A percentile compares a stretch with the other conserved stretches of the same genome.
Evolutionary conservation across 2,888 invertebrate genomes (phyloP).

Genomic region (Therioaphis trifolii): DNA sequence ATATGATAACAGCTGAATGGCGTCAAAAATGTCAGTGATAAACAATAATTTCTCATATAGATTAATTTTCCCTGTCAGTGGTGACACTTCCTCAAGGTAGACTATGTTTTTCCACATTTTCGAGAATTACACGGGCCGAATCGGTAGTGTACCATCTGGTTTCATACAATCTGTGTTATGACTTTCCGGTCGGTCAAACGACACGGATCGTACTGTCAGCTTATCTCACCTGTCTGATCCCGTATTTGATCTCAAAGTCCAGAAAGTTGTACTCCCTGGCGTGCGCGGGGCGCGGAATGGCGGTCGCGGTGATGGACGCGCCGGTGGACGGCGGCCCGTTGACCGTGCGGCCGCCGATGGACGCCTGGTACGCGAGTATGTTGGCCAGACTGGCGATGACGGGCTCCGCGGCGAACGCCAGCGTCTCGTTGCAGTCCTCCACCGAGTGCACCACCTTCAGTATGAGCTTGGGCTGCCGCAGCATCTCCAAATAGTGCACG

Average conservation of each 20-base stretch:
- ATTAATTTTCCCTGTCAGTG: too few relatives aligned
- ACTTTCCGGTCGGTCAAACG: too few relatives aligned
- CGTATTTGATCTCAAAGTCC: slow-evolving; percentile 93
- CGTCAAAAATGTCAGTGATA: too few relatives aligned
- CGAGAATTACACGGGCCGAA: too few relatives aligned
- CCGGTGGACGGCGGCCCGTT: slow-evolving; percentile 69
- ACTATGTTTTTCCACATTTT: too few relatives aligned
- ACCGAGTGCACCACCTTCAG: slow-evolving; percentile 76
- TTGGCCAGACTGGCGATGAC: slow-evolving; percentile 90
- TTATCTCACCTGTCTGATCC: slow-evolving; percentile 83
- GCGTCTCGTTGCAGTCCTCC: slow-evolving; percentile 86
- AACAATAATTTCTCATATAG: too few relatives aligned
- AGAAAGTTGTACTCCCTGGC: slow-evolving; percentile 87
- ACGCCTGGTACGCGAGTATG: slow-evolving; percentile 80
- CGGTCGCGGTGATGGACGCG: slow-evolving; percentile 66
- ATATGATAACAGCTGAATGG: too few relatives aligned
- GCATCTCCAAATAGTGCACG: slow-evolving; percentile 82
- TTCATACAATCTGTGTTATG: too few relatives aligned
- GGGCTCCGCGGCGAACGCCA: slow-evolving; percentile 95
- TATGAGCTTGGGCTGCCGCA: slow-evolving; percentile 86
- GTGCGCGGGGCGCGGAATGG: slow-evolving; percentile 73
- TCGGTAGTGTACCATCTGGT: too few relatives aligned
- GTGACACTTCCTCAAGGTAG: too few relatives aligned
- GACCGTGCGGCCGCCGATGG: slow-evolving; percentile 71
- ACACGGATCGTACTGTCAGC: too few relatives aligned